phyloP scores from a whole-genome alignment of 2,888 invertebrate species.

The Synergus gifuensis region DNA sequence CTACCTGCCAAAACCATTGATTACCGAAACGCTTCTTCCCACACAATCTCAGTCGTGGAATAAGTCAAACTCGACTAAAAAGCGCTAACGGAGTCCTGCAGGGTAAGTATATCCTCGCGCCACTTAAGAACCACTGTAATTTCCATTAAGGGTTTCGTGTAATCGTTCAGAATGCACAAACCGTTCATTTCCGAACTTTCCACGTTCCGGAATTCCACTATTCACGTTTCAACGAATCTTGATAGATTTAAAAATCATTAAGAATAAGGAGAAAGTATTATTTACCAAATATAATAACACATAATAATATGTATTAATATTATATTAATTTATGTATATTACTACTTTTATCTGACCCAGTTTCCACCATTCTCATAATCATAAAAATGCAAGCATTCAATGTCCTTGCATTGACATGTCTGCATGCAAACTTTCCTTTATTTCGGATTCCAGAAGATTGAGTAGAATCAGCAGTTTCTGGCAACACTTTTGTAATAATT shows the following conservation, averaged over 20 bases:
- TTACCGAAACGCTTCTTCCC: constrained; percentile 76
- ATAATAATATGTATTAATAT: neutral
- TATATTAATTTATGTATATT: neutral
- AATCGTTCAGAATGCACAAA: constrained; percentile 52
- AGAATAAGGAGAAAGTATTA: neutral
- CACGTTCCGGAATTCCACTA: constrained; percentile 42
- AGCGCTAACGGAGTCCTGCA: constrained; percentile 69
- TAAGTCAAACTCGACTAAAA: constrained; percentile 71
- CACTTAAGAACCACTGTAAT: constrained; percentile 75
- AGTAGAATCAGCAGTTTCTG: neutral
- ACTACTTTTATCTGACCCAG: neutral
- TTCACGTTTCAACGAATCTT: constrained; percentile 31
- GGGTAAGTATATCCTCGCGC: constrained; percentile 71
- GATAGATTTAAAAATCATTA: neutral
- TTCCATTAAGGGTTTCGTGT: constrained; percentile 73
- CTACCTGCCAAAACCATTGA: constrained; percentile 77
- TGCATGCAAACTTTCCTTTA: constrained; percentile 8
- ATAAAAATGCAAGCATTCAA: neutral
- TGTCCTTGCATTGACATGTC: neutral
- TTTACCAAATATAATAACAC: too few relatives aligned
- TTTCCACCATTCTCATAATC: neutral
- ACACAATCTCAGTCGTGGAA: constrained; percentile 68
- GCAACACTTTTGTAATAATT: neutral
- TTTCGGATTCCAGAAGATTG: neutral
- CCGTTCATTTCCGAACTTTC: constrained; percentile 51